phyloP scores from a whole-genome alignment of 2,888 invertebrate species.

The Cepaea hortensis region DNA sequence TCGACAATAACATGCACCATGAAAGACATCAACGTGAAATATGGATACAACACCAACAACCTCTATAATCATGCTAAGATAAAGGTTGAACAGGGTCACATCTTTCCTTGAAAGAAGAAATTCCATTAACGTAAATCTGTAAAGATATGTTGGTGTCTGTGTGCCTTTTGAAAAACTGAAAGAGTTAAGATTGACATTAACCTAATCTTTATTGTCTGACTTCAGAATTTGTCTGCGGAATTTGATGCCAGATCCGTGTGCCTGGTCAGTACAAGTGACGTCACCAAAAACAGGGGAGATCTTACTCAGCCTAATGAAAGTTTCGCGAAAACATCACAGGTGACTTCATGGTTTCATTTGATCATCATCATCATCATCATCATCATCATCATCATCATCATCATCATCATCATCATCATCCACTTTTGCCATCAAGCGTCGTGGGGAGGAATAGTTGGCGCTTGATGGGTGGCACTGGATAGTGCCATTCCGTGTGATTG shows the following conservation, averaged over 20 bases:
- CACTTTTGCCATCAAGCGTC: too few relatives aligned
- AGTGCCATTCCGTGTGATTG: too few relatives aligned
- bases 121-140: too few relatives aligned
- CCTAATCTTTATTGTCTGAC: background rate
- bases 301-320: conserved; percentile 60
- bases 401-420: background rate
- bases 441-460: too few relatives aligned
- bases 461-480: too few relatives aligned
- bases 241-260: conserved; percentile 67
- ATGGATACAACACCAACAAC: too few relatives aligned
- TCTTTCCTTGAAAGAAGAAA: too few relatives aligned
- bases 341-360: conserved; percentile 37
- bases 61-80: too few relatives aligned
- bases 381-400: background rate
- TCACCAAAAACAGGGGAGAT: conserved; percentile 54
- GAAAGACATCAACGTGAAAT: too few relatives aligned
- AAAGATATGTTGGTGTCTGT: too few relatives aligned
- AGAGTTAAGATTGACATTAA: background rate
- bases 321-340: conserved; percentile 66
- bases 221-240: conserved; percentile 63
- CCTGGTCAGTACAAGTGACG: conserved; percentile 60
- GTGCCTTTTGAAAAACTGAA: background rate
- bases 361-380: background rate
- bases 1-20: too few relatives aligned
- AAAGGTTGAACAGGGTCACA: too few relatives aligned